Evolutionary conservation across 1,140 invertebrate genomes (phyloP), one percentile per base, ranked within the genome.

Genomic region (Nylanderia fulva): DNA sequence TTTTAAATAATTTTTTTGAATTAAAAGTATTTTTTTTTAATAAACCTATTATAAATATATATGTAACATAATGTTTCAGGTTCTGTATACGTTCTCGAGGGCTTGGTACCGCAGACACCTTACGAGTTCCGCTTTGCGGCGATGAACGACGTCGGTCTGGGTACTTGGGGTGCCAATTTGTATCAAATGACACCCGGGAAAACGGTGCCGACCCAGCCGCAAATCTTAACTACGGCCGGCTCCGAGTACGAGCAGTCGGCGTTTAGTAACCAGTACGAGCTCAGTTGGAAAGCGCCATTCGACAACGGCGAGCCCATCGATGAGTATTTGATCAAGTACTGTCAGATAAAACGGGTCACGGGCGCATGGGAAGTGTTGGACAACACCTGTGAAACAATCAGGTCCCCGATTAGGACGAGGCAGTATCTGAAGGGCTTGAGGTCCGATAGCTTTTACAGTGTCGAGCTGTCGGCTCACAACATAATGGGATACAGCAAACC

Each of bases 281-380:
- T 98, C 1, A 95, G 96, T 90, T 99, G 98, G 98, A 96, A 96
- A 76, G 96, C 97, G 48, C 98, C 98, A 0, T 96, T 96, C 15
- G 97, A 99, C 91, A 99, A 99, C 94, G 98, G 98, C 3, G 97
- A 98, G 94, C 96, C 96, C 2, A 98, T 99, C 90, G 97, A 98
- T 89, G 95, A 95, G 91, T 99, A 98, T 94, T 95, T 97, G 92
- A 96, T 99, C 66, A 96, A 95, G 90, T 98, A 97, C 92, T 98
- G 98, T 92, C 88, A 96, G 95, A 95, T 96, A 45, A 93, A 94
- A 58, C 96, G 96, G 91, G 94, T 96, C 18, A 95, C 94, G 45
- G 96, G 95, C 24, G 95, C 96, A 68, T 98, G 97, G 97, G 93
- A 95, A 60, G 94, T 95, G 56, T 85, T 95, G 6, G 96, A 96